Base-by-base conservation (phyloP, 2,113 vertebrate species). In the Scomber scombrus region DNA sequence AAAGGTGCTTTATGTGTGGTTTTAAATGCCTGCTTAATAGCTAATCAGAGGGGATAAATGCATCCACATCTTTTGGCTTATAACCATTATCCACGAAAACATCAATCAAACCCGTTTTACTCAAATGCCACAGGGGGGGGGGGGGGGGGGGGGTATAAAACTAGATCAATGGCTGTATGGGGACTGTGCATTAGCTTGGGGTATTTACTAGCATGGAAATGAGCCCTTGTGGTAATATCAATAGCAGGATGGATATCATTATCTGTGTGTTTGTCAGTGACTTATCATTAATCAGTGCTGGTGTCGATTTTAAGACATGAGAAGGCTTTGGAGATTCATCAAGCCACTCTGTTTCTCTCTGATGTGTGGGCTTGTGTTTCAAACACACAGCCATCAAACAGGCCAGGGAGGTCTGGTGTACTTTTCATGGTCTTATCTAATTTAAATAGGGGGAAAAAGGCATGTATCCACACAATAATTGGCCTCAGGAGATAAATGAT, bases 161-260 rank as follows among this genome's bases (percentile, higher is more conserved):
- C 60, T n/a, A 73, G 82, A 90, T 85, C 78, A 80, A 72, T 85
- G 62, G 15, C 66, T 40, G 31, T 60, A 43, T 29, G 58, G 72
- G 43, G 73, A 26, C 52, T 57, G 49, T 65, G 45, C 71, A 74
- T 68, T 51, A 76, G 61, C 60, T 50, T 4, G 1, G 60, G 26
- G 65, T 62, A 68, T 88, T 78, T 81, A 73, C 76, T 26, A 51
- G 61, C 67, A 40, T 70, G 52, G 46, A 78, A 77, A 84, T 79
- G 34, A 80, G 78, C 43, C 75, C 61, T 86, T 81, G 89, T 62
- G 45, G 46, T 34, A 75, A 58, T 65, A 57, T 75, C 85, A 31
- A 87, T 89, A 84, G 54, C n/a, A 62, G 43, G 65, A 81, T 81
- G 63, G 62, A 83, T 81, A 19, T 68, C 73, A 52, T 49, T 60